Evolutionary conservation across 1,140 invertebrate genomes (phyloP).

Genomic region (Drosophila lacteicornis): DNA sequence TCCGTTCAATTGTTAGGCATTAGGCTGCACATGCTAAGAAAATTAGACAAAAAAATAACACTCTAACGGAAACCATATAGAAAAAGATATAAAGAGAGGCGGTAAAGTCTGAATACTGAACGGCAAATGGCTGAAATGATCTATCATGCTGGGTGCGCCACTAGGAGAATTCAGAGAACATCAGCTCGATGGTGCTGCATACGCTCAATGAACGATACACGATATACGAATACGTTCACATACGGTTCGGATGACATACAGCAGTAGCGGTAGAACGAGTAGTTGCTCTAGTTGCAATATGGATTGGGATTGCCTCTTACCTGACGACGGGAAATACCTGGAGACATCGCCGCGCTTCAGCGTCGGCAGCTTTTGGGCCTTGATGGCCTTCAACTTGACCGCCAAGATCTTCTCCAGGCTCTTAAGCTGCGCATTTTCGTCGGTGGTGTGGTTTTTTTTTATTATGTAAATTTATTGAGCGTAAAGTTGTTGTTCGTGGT

Average conservation of each 20-base stretch:
- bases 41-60: slow-evolving; percentile 8
- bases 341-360: slow-evolving; percentile 91
- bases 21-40: slow-evolving; percentile 29
- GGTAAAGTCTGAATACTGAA: slow-evolving; percentile 24
- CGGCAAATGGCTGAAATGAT: slow-evolving; percentile 50
- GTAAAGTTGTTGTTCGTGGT: slow-evolving; percentile 63
- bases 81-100: slow-evolving; percentile 10
- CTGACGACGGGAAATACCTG: slow-evolving; percentile 92
- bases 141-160: slow-evolving; percentile 55
- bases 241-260: slow-evolving; percentile 41
- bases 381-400: slow-evolving; percentile 88
- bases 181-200: slow-evolving; percentile 50
- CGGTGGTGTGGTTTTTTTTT: slow-evolving; percentile 21
- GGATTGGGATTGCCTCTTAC: slow-evolving; percentile 85
- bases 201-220: slow-evolving; percentile 43
- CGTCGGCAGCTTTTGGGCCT: slow-evolving; percentile 89
- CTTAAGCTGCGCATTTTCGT: slow-evolving; percentile 85
- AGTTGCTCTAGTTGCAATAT: slow-evolving; percentile 46
- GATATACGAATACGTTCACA: slow-evolving; percentile 34
- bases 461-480: slow-evolving; percentile 37
- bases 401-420: slow-evolving; percentile 89
- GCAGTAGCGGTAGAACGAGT: slow-evolving; percentile 35
- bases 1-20: slow-evolving; percentile 31
- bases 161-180: slow-evolving; percentile 45
- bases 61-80: background rate